Evolutionary conservation across 2,888 invertebrate species (phyloP).

Genomic region (Megaustenia siamemsis): DNA sequence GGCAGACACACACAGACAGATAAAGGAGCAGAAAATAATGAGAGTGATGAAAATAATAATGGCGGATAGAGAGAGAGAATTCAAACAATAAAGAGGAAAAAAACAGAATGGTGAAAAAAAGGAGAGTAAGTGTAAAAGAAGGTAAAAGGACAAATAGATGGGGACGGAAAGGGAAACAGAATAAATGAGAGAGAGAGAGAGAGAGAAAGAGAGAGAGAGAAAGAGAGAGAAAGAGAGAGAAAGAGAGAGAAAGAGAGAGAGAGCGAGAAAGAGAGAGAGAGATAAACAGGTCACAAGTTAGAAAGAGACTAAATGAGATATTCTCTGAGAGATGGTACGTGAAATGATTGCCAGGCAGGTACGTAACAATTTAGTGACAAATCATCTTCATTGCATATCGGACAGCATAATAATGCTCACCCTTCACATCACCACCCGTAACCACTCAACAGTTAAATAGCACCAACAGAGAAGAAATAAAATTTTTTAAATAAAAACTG

Average conservation of each 20-base stretch:
- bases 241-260: slow-evolving; percentile 30
- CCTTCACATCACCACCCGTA: too few species aligned
- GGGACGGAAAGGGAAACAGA: slow-evolving; percentile 25
- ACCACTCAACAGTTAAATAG: too few species aligned
- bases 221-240: slow-evolving; percentile 42
- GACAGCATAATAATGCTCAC: too few species aligned
- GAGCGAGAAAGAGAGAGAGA: background rate
- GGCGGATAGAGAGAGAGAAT: background rate
- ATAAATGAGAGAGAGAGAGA: slow-evolving; percentile 14
- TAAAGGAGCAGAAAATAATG: background rate
- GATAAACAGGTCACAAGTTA: background rate
- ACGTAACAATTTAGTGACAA: too few species aligned
- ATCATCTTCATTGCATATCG: too few species aligned
- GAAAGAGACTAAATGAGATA: too few species aligned
- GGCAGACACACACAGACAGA: too few species aligned
- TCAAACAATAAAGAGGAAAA: background rate
- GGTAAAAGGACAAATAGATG: background rate
- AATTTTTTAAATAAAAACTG: too few species aligned
- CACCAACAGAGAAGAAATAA: too few species aligned
- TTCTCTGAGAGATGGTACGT: too few species aligned
- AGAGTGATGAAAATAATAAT: background rate
- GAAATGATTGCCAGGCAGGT: too few species aligned
- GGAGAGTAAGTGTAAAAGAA: background rate
- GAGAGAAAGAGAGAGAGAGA: slow-evolving; percentile 6
- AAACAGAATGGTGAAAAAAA: background rate